Conservation (phyloP, 2,888 invertebrate species). For the Altica lythri region DNA sequence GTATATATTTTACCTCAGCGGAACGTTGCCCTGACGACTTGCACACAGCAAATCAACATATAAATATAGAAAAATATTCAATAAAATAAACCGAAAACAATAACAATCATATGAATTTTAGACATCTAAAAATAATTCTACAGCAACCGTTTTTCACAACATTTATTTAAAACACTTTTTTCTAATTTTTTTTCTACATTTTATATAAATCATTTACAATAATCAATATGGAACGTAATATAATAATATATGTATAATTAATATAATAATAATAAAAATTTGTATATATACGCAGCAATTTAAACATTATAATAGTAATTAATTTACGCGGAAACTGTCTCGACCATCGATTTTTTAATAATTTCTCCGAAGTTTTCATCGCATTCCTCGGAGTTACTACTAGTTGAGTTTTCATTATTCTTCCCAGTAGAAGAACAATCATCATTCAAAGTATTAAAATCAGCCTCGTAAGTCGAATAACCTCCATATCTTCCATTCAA, state of each 20-base stretch:
- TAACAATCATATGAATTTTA: no score
- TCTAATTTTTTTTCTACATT: constrained; percentile 53
- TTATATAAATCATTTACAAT: constrained; percentile 58
- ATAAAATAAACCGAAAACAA: no score
- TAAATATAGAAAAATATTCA: no score
- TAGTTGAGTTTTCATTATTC: constrained; percentile 35
- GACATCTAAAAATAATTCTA: no score
- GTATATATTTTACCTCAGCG: no score
- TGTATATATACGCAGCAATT: constrained; percentile 30
- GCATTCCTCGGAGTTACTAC: constrained; percentile 58
- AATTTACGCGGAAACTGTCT: constrained; percentile 80
- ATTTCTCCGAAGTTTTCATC: constrained; percentile 88
- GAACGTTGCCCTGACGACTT: no score
- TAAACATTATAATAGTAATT: no score
- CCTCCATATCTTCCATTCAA: constrained; percentile 62
- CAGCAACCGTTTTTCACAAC: constrained; percentile 57
- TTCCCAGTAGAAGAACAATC: constrained; percentile 32
- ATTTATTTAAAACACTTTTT: constrained; percentile 59
- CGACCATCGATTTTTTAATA: constrained; percentile 90
- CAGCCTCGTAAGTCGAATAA: constrained; percentile 58
- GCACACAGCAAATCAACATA: no score
- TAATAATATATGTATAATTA: constrained; percentile 49
- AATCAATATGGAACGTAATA: constrained; percentile 56
- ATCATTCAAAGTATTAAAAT: constrained; percentile 11
- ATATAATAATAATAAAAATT: constrained; percentile 35